Evolutionary conservation across 2,888 invertebrate genomes (phyloP), one percentile per base, ranked within the genome.

Genomic region (Epinotia nisella): DNA sequence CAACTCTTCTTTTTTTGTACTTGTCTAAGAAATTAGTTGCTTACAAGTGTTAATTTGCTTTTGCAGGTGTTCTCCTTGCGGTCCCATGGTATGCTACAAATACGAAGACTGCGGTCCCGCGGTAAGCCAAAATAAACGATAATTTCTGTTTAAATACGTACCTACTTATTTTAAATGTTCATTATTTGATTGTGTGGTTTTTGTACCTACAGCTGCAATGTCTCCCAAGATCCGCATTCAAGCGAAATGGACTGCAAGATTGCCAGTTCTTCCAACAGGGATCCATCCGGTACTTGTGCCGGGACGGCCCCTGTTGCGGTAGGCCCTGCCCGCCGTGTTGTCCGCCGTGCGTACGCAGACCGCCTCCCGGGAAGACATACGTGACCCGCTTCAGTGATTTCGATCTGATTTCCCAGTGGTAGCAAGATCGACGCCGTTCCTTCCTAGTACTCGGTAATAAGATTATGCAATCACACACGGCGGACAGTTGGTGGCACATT

Each of bases 191-290:
- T 17, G 53, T 45, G 11, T 60, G 11, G 53, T 74, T 64, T 67
- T 68, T 81, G 78, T 83, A 78, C n/a, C n/a, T n/a, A n/a, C 81
- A 94, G 94, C 89, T 94, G 76, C 90, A 89, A 87, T 93, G 93
- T 80, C 88, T 94, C 75, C 94, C 94, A 76, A 88, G 92, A 78
- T 92, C 94, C 74, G 94, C 94, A 65, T 94, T 93, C 90, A 94
- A 94, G 85, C 90, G 94, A 70, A 94, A 94, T 81, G 94, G 94
- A 51, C 86, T 94, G 75, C 94, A 94, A 78, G 94, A 94, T 81
- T 89, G 87, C 85, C 92, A 94, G 86, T 94, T 85, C 87, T 92
- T 93, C 86, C 92, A 93, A 84, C 92, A 92, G 78, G 93, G 94
- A 74, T 90, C 93, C 68, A 90, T 93, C 77, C 91, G 94, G 79